Percentiles rank a stretch among this genome's conserved stretches.
Evolutionary conservation across 2,113 vertebrate genomes (phyloP).

Genomic region (Aramus guarauna): DNA sequence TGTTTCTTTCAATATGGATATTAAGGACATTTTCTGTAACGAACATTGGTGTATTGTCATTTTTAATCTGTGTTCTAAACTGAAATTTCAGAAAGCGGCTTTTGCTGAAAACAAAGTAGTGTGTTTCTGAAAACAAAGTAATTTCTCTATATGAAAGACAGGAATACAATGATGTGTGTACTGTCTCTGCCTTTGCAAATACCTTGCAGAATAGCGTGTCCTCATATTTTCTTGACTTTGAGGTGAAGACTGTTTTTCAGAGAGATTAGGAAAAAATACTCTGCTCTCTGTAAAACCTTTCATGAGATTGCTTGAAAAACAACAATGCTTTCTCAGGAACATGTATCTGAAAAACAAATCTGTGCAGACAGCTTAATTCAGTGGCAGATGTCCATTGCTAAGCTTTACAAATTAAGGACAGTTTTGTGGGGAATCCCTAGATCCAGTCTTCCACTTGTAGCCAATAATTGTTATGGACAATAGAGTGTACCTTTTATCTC

Average conservation of each 20-base stretch:
- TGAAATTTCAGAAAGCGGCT: not conserved
- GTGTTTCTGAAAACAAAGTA: not conserved
- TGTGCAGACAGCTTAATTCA: slow-evolving; percentile 13
- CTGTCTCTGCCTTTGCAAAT: not conserved
- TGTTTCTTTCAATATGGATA: not conserved
- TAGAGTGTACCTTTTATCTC: slow-evolving; percentile 52
- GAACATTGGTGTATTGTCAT: not conserved
- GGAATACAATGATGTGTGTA: not conserved
- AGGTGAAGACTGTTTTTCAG: not conserved
- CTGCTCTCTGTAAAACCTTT: not conserved
- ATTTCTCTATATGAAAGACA: not conserved
- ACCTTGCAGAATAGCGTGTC: not conserved
- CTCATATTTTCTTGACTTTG: not conserved
- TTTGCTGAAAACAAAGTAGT: not conserved
- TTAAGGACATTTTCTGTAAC: not conserved
- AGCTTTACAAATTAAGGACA: slow-evolving; percentile 39
- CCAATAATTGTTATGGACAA: not conserved
- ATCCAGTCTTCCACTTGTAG: slow-evolving; percentile 25
- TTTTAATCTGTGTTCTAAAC: not conserved
- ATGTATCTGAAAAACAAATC: slow-evolving; percentile 37
- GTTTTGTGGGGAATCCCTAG: not conserved
- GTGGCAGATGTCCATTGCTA: not conserved
- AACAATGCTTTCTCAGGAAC: slow-evolving; percentile 5
- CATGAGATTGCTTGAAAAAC: not conserved
- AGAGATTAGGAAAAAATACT: not conserved